Evolutionary conservation across 2,797 vertebrate genomes (phyloP), one percentile per base, ranked within the genome.

Genomic region (Chrosomus eos): DNA sequence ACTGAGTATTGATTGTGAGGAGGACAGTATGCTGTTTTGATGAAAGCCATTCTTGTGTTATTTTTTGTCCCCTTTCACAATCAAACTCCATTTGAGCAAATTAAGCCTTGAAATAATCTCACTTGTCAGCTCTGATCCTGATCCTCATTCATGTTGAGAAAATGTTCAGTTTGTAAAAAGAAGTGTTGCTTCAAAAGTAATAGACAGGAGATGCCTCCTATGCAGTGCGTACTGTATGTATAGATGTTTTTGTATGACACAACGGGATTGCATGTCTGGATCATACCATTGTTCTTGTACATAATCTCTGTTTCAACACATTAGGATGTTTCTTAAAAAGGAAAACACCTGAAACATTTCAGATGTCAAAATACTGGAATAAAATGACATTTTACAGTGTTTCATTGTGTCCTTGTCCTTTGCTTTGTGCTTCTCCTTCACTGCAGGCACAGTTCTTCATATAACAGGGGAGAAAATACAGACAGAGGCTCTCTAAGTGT

Each of bases 221-320:
- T 16, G 55, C 76, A 73, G 68, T 81, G 58, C 23, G 48, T 64
- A 76, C n/a, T 58, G 62, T 82, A 62, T 82, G 70, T 83, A 72
- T 77, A 84, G 26, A 68, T 85, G 82, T 86, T 91, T 90, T 90
- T 88, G 86, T 93, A 93, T 89, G 91, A 89, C 75, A 86, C 87
- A 89, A 86, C 80, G 82, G 87, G 85, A 86, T 92, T 94, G 96
- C 97, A 97, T 97, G 96, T 92, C 87, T 90, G 81, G 87, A 90
- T 81, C 89, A 90, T 91, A 89, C 85, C 86, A 55, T 83, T 55
- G 58, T 73, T 70, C 78, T 58, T 95, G 94, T 95, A 95, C 87
- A 95, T 95, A 95, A 88, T 90, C 90, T 91, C 90, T 97, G 95
- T 97, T 96, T 94, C 96, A 95, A 91, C 93, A 92, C 92, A 95